phyloP scores from a whole-genome alignment of 2,888 invertebrate species.

The Pyrocoelia pectoralis region DNA sequence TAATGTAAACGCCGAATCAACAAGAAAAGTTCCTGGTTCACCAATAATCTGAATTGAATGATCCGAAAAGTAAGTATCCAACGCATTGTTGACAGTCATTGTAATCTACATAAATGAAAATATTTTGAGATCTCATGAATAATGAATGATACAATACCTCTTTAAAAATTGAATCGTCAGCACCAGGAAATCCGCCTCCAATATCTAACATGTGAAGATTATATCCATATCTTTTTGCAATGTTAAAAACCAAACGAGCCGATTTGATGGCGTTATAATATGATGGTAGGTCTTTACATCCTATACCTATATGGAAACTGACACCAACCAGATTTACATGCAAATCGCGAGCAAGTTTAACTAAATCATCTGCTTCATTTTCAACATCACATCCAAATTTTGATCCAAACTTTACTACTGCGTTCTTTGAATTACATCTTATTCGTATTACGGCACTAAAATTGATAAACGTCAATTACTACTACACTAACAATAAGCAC shows the following conservation, averaged over 20 bases:
- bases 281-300: constrained; percentile 82
- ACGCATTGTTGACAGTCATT: constrained; percentile 78
- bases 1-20: constrained; percentile 93
- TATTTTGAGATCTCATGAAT: constrained; percentile 48
- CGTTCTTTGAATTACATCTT: constrained; percentile 83
- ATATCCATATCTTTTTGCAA: constrained; percentile 76
- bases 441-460: constrained; percentile 86
- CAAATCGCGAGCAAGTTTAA: constrained; percentile 77
- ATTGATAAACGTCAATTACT: constrained; percentile 16
- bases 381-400: constrained; percentile 92
- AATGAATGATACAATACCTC: constrained; percentile 57
- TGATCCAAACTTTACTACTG: constrained; percentile 88
- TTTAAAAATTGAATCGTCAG: constrained; percentile 69
- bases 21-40: constrained; percentile 96
- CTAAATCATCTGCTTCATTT: constrained; percentile 76
- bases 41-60: constrained; percentile 87
- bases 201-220: constrained; percentile 83
- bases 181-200: constrained; percentile 91
- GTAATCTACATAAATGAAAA: constrained; percentile 66
- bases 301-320: constrained; percentile 96
- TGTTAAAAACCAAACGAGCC: constrained; percentile 72
- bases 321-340: constrained; percentile 80
- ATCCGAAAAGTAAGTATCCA: constrained; percentile 83
- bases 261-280: constrained; percentile 81
- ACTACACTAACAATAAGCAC: too few species aligned